Evolutionary conservation across 1,140 invertebrate species (phyloP), one percentile per base, ranked within the genome.

Genomic region (Bombus haemorrhoidalis): DNA sequence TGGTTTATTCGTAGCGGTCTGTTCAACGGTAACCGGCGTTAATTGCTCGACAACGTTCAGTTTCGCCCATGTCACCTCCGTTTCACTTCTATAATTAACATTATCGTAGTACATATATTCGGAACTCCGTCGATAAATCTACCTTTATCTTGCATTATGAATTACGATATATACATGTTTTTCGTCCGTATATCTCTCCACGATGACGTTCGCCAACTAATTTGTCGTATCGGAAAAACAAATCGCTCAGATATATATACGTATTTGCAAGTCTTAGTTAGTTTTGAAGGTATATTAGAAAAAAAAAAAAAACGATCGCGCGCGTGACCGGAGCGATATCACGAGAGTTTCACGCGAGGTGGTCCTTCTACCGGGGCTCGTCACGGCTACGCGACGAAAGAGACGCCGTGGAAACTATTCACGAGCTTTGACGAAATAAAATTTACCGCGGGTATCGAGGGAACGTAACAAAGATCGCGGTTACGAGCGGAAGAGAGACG

Each of bases 141-240:
- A 76, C 62, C 34, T 79, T 81, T 86, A 88, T 89, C 62, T 69
- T 15, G 22, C 28, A 39, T 37, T 82, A 79, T 80, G 77, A 90
- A 89, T 88, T 77, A 59, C 59, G 13, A 66, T 86, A 68, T 85
- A 18, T 53, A 53, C 47, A 13, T 62, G 32, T 66, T 37, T 68
- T 22, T 43, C 12, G 57, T 8, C 18, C 18, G 4, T 39, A 32
- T 25, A 53, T 25, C 5, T 6, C 2, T 32, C 37, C 57, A 32
- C 37, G 41, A 53, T 74, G 25, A 12, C 22, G 39, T 62, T 59
- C 32, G 9, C 22, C 13, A 12, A 41, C 22, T 25, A 73, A 85
- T 28, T 18, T 22, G 32, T 37, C 37, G 28, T 18, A 41, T 69
- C 10, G 41, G 10, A 4, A 4, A 34, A 59, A 76, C 53, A 9